Conservation (phyloP, 2,797 vertebrate genomes). For the Denticeps clupeoides region DNA sequence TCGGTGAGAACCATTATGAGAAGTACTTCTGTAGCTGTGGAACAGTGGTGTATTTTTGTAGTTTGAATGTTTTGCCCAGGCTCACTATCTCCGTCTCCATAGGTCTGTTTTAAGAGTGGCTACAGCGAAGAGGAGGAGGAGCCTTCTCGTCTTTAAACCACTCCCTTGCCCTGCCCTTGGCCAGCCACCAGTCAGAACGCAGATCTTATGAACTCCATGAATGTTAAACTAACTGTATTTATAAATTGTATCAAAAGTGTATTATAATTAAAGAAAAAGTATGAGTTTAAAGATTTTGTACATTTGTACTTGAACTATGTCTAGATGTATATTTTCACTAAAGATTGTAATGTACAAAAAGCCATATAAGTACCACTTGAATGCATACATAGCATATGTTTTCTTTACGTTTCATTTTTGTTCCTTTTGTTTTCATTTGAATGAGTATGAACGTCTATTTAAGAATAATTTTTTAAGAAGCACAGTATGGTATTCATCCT, state of each 20-base stretch:
- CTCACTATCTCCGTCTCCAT: constrained; percentile 26
- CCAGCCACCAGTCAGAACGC: constrained; percentile 33
- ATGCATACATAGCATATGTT: constrained; percentile 67
- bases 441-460: constrained; percentile 56
- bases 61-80: too few relatives aligned
- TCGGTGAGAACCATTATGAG: too few relatives aligned
- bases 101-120: constrained; percentile 78
- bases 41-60: too few relatives aligned
- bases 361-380: constrained; percentile 73
- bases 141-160: constrained; percentile 67
- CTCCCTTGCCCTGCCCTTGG: constrained; percentile 45
- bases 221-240: constrained; percentile 73
- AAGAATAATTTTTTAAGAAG: constrained; percentile 53
- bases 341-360: constrained; percentile 82
- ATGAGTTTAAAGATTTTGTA: constrained; percentile 83
- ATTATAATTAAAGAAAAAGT: constrained; percentile 76
- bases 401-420: constrained; percentile 41
- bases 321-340: constrained; percentile 85
- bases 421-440: constrained; percentile 45
- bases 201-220: constrained; percentile 59
- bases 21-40: too few relatives aligned
- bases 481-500: constrained; percentile 58
- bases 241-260: constrained; percentile 79
- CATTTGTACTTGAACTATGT: constrained; percentile 88
- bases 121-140: constrained; percentile 70